phyloP scores from a whole-genome alignment of 1,140 invertebrate genomes.

The Macrocentrus cingulum region DNA sequence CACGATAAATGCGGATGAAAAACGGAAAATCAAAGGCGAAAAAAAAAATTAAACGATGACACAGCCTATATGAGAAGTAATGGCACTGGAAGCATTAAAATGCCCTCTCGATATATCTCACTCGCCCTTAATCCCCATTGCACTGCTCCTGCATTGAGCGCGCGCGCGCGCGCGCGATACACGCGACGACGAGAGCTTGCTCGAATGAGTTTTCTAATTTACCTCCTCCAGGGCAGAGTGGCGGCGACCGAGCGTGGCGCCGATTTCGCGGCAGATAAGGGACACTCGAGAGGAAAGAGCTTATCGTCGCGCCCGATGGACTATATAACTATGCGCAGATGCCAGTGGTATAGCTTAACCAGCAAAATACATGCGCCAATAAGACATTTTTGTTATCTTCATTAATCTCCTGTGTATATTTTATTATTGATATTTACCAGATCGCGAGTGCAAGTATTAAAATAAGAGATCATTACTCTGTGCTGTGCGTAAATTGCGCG shows the following conservation, averaged over 20 bases:
- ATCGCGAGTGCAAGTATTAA: too few species aligned
- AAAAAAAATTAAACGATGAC: too few species aligned
- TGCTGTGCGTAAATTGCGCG: neutral
- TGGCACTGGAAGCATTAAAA: constrained; percentile 38
- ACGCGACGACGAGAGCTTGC: constrained; percentile 20
- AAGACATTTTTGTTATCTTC: neutral
- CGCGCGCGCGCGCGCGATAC: neutral
- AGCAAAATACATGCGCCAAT: too few species aligned
- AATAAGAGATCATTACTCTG: neutral
- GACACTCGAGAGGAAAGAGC: constrained; percentile 20
- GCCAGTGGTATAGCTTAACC: too few species aligned
- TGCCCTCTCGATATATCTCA: constrained; percentile 42
- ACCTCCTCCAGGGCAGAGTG: constrained; percentile 18
- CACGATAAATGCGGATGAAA: too few species aligned
- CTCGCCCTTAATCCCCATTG: constrained; percentile 32
- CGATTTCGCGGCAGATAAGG: constrained; percentile 26
- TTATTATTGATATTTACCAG: too few species aligned
- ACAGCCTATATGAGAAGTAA: too few species aligned
- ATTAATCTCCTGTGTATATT: too few species aligned
- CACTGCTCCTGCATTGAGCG: neutral
- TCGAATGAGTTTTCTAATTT: constrained; percentile 34
- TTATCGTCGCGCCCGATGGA: constrained; percentile 18
- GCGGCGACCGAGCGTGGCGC: constrained; percentile 24
- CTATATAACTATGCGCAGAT: neutral
- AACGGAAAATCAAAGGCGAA: too few species aligned